Base-by-base conservation (phyloP, 1,140 invertebrate species). In the Melitaea cinxia region DNA sequence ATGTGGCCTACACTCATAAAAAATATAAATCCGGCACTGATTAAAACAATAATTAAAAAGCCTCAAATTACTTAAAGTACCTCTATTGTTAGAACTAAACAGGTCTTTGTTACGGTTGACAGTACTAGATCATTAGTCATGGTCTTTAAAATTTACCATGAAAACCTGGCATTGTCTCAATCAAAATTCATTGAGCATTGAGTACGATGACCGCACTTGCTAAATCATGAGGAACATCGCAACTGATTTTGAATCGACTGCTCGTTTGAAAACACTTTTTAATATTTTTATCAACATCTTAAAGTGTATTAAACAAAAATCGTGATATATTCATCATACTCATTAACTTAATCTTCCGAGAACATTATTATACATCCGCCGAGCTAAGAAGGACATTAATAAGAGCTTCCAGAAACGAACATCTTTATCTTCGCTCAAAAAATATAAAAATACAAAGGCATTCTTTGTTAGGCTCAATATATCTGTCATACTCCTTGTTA, bases 401-500 rank as follows among this genome's bases (percentile, higher is more conserved):
- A 47, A 58, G 21, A 37, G 30, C 54, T 65, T 56, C 33, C 33
- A 19, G 66, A 47, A 66, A 66, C 45, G 53, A 58, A 70, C 53
- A 54, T 66, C 68, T 70, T 70, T 66, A 70, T 70, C 67, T 65
- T 42, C 33, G 23, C 19, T 56, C 42, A 65, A 65, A 65, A 65
- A 57, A 47, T 47, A 47, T 39, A 57, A 49, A 66, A 70, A 70
- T 54, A 66, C 59, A 62, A 58, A 66, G 60, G 62, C 76, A 78
- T 77, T 78, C 77, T 77, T 84, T 63, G 75, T 78, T 77, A 75
- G 65, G 68, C 56, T 39, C 52, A 69, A 60, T 73, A 89, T 89
- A 89, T 87, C 84, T 86, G 82, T 89, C 86, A 78, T 81, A 77
- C 73, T 70, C 72, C 79, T 83, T 83, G 84, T 86, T 83, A 87